phyloP scores from a whole-genome alignment of 2,888 invertebrate genomes.

The Cephonodes hylas region DNA sequence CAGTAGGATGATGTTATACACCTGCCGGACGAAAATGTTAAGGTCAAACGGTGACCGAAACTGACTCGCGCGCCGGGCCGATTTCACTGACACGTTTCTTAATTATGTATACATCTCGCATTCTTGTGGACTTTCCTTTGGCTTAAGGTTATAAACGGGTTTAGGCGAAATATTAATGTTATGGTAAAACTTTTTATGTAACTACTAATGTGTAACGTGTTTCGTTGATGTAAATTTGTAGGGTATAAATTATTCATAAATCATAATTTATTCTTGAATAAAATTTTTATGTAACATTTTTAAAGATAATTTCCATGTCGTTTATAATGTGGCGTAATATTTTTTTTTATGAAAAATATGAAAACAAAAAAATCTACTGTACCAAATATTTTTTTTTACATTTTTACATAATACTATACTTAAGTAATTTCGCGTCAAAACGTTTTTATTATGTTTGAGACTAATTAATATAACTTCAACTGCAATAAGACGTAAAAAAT shows the following conservation, averaged over 20 bases:
- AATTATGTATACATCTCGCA: constrained; percentile 15
- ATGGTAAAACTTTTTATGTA: constrained; percentile 22
- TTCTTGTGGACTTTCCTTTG: constrained; percentile 31
- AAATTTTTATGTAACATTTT: neutral
- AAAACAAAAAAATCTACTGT: too few relatives aligned
- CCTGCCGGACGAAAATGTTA: constrained; percentile 54
- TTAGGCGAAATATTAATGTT: constrained; percentile 30
- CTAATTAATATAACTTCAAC: too few relatives aligned
- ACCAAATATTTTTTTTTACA: too few relatives aligned
- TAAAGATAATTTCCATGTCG: too few relatives aligned
- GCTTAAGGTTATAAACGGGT: constrained; percentile 22
- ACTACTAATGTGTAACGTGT: neutral
- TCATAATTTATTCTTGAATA: too few relatives aligned
- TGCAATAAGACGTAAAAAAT: too few relatives aligned
- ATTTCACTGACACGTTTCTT: constrained; percentile 60
- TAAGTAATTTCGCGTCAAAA: too few relatives aligned
- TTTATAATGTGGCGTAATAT: too few relatives aligned
- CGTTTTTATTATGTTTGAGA: too few relatives aligned
- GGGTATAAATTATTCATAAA: too few relatives aligned
- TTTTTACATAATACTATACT: too few relatives aligned
- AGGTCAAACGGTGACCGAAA: constrained; percentile 60
- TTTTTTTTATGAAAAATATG: too few relatives aligned
- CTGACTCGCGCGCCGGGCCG: constrained; percentile 42
- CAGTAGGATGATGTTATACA: constrained; percentile 27
- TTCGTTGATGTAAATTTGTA: neutral